Conservation (phyloP, 2,888 invertebrate species). For the Corbicula japonica region DNA sequence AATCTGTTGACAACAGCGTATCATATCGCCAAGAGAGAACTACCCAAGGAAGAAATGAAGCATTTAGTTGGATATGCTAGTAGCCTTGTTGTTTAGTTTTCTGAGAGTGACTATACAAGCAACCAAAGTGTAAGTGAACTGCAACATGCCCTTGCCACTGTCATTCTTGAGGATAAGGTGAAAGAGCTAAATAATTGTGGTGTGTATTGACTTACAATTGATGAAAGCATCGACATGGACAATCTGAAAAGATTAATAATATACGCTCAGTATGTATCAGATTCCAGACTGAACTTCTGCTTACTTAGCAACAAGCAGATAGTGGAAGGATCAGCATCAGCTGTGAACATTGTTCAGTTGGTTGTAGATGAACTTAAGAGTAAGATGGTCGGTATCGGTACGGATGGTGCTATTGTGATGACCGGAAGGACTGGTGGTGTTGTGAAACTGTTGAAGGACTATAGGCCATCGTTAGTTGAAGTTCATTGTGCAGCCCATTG, state of each 20-base stretch:
- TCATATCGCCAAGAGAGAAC: constrained; percentile 17
- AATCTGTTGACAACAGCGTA: constrained; percentile 3
- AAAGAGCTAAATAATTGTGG: background rate
- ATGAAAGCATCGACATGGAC: constrained; percentile 35
- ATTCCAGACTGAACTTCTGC: background rate
- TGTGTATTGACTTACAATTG: constrained; percentile 6
- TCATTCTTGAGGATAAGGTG: constrained; percentile 2
- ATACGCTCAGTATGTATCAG: constrained; percentile 27
- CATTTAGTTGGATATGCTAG: constrained; percentile 22
- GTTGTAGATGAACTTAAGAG: no score
- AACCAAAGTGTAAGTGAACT: constrained; percentile 24
- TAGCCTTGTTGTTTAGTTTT: background rate
- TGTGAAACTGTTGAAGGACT: constrained; percentile 1
- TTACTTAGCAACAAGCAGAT: constrained; percentile 26
- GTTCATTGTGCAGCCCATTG: constrained; percentile 40
- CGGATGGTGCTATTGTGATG: constrained; percentile 38
- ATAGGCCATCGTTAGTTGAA: constrained; percentile 7
- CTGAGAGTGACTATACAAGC: background rate
- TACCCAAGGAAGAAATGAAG: constrained; percentile 33
- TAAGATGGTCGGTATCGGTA: no score
- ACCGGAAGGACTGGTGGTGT: constrained; percentile 22
- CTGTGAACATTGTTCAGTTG: constrained; percentile 31
- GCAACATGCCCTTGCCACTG: constrained; percentile 30
- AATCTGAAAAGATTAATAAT: constrained; percentile 28
- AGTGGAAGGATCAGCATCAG: constrained; percentile 6